Conservation (phyloP, 2,888 invertebrate genomes). For the Aricia artaxerxes region DNA sequence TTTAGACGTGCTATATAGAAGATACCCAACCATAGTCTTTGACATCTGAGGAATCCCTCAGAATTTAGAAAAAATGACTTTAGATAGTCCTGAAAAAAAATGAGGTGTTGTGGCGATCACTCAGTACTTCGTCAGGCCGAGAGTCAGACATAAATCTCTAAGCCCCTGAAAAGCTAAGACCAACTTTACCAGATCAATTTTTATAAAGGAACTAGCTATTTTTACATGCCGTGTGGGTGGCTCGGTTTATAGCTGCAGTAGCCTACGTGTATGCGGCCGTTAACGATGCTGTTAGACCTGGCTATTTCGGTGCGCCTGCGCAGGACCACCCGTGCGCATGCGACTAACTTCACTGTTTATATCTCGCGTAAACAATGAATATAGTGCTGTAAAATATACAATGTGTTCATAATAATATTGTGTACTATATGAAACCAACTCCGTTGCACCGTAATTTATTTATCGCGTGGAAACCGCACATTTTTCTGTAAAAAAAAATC, state of each 20-base stretch:
- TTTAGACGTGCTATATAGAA: no score
- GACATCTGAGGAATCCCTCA: no score
- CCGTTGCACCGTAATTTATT: no score
- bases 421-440: not conserved
- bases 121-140: no score
- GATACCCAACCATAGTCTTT: no score
- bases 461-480: no score
- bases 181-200: not conserved
- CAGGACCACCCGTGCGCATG: constrained; percentile 66
- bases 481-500: no score
- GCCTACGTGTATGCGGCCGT: constrained; percentile 73
- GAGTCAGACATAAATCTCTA: no score
- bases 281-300: constrained; percentile 75
- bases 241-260: constrained; percentile 68
- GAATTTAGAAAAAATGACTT: no score
- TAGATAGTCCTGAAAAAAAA: no score
- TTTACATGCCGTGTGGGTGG: constrained; percentile 71
- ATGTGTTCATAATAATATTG: not conserved
- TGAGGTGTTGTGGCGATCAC: no score
- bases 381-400: not conserved
- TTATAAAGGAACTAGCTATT: constrained; percentile 51
- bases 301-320: constrained; percentile 65
- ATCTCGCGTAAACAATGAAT: constrained; percentile 48
- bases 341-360: constrained; percentile 51
- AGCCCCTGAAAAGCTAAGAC: no score